Conservation (phyloP, 2,113 vertebrate genomes). For the Siniperca knerii region DNA sequence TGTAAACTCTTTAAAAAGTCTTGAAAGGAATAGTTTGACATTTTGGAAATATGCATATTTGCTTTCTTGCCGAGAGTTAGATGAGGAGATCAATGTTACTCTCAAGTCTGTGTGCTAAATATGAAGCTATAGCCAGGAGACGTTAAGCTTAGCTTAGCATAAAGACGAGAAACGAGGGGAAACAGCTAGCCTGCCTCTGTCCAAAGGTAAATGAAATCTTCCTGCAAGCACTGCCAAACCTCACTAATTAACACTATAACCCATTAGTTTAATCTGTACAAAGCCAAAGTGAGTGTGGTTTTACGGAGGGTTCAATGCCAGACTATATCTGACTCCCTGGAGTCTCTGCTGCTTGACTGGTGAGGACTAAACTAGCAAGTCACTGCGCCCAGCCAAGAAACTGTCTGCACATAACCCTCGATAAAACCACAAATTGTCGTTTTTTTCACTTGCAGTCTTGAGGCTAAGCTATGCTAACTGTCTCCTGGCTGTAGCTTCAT, state of each 20-base stretch:
- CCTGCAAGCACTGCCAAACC: too few species aligned
- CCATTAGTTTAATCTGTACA: neutral
- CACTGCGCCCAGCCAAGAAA: neutral
- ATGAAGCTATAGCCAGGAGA: neutral
- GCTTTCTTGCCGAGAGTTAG: neutral
- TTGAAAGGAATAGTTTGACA: neutral
- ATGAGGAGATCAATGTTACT: neutral
- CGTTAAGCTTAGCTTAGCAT: neutral
- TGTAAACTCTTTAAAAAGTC: slow-evolving; percentile 4
- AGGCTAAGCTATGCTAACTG: neutral
- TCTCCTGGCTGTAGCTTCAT: neutral
- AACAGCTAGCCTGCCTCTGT: neutral
- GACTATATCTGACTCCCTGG: neutral
- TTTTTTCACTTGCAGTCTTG: too few species aligned
- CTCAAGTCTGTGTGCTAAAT: neutral
- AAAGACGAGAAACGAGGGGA: neutral
- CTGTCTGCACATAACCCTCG: neutral
- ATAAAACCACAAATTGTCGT: neutral
- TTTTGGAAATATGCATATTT: neutral
- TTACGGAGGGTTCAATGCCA: neutral
- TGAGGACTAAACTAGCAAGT: neutral
- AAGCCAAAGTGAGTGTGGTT: neutral
- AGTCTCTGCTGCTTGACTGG: neutral
- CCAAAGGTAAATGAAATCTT: neutral
- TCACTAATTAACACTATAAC: neutral